Evolutionary conservation across 2,797 vertebrate genomes (phyloP), one percentile per base, ranked within the genome.

Genomic region (Pseudochirops cupreus): DNA sequence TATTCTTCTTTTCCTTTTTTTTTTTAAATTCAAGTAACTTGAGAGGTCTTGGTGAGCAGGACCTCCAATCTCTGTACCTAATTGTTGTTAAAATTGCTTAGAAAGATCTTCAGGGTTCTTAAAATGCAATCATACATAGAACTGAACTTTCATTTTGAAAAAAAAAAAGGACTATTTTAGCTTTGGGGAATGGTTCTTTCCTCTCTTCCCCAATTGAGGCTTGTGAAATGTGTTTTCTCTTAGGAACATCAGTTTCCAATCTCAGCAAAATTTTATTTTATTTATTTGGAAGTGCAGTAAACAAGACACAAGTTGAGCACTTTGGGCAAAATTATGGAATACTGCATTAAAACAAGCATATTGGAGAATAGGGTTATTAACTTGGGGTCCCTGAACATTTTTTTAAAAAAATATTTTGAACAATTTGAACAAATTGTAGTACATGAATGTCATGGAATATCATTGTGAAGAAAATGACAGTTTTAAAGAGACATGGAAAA

Each of bases 31-130:
- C 74, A 46, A 97, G 94, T 97, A 97, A 97, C 97, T 97, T 96
- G 92, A 98, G 93, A 94, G 21, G 92, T 96, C 96, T 97, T 97
- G 82, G 94, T 98, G 98, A 97, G 97, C 97, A 98, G 97, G 98
- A 97, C 96, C 96, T 97, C 98, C 98, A 98, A 97, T 97, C 98
- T 98, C 98, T 98, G 96, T 98, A 98, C 98, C 97, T 98, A 97
- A 98, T 97, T 98, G 59, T 98, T 98, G 96, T 95, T 94, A 98
- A 98, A 98, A 98, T 98, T 98, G 97, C 97, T 98, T 98, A 97
- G 96, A 97, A 97, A 97, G 97, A 97, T 98, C 98, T 98, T 98
- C 91, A 97, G 95, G 96, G 97, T 94, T 93, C 98, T 98, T 97
- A 97, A 98, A 98, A 82, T 82, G 98, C 96, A 98, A 98, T 82